phyloP scores from a whole-genome alignment of 2,113 vertebrate genomes.

The Ranitomeya imitator region DNA sequence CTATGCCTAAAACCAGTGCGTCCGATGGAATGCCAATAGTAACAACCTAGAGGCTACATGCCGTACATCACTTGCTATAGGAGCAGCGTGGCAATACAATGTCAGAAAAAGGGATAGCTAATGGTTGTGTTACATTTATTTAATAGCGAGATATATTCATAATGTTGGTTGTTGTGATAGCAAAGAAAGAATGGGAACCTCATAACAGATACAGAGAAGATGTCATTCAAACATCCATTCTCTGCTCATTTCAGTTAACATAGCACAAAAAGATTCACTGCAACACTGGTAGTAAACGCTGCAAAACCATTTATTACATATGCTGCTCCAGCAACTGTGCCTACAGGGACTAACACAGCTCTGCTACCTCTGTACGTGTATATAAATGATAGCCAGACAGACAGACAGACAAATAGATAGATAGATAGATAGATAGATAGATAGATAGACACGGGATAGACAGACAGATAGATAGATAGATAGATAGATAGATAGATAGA shows the following conservation, averaged over 20 bases:
- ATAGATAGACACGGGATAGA: neutral
- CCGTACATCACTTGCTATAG: neutral
- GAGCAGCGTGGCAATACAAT: neutral
- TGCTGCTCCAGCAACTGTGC: neutral
- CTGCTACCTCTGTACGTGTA: neutral
- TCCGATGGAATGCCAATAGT: slow-evolving; percentile 7
- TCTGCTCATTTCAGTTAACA: neutral
- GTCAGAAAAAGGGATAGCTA: neutral
- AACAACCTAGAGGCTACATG: neutral
- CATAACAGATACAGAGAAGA: neutral
- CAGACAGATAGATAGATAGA: too few species aligned
- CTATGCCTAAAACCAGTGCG: slow-evolving; percentile 33
- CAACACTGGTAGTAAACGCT: neutral
- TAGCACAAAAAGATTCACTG: neutral
- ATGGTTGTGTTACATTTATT: neutral
- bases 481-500: too few species aligned
- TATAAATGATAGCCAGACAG: neutral
- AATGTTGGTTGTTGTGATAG: neutral
- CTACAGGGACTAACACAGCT: neutral
- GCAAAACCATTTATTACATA: neutral
- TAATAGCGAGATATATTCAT: neutral
- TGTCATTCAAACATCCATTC: neutral
- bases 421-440: neutral
- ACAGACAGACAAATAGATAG: neutral
- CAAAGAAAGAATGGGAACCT: neutral